These are phyloP conservation scores for Yponomeuta malinellus DNA, from an alignment of 2,888 invertebrate genomes.

Conservation along the genomic window DNA sequence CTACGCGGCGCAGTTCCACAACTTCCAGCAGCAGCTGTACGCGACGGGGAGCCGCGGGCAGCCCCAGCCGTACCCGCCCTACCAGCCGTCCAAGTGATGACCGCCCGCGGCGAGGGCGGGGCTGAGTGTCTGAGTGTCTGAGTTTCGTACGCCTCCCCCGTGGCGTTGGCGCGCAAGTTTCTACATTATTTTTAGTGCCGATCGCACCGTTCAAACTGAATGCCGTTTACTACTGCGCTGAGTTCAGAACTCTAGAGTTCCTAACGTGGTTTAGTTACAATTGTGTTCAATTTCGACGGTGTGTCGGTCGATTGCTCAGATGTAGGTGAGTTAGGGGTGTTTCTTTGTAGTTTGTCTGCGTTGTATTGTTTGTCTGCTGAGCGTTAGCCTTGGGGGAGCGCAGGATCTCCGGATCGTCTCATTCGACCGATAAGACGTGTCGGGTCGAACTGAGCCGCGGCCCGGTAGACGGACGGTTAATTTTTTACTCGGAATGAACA, in stretches of 20 bases:
- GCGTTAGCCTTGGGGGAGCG: neutral
- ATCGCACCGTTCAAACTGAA: too few species aligned
- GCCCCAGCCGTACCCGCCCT: conserved; percentile 62
- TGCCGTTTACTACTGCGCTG: neutral
- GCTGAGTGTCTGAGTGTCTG: neutral
- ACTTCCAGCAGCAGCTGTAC: conserved; percentile 96
- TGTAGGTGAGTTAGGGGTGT: too few species aligned
- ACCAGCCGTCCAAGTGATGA: conserved; percentile 67
- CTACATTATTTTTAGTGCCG: neutral
- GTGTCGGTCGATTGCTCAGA: too few species aligned
- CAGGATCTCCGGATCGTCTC: neutral
- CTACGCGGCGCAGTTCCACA: conserved; percentile 96
- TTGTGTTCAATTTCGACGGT: too few species aligned
- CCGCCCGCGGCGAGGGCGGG: conserved; percentile 26
- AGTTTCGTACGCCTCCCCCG: neutral
- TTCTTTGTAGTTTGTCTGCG: too few species aligned
- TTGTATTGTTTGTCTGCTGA: neutral
- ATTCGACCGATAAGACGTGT: neutral
- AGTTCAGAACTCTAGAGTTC: neutral
- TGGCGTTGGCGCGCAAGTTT: neutral
- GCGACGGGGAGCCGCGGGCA: conserved; percentile 79
- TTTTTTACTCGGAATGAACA: neutral
- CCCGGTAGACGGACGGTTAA: neutral
- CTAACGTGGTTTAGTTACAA: too few species aligned
- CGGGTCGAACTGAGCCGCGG: neutral